These are phyloP conservation scores for Cantharis nigra DNA, from an alignment of 2,888 invertebrate genomes.

Conservation along the genomic window DNA sequence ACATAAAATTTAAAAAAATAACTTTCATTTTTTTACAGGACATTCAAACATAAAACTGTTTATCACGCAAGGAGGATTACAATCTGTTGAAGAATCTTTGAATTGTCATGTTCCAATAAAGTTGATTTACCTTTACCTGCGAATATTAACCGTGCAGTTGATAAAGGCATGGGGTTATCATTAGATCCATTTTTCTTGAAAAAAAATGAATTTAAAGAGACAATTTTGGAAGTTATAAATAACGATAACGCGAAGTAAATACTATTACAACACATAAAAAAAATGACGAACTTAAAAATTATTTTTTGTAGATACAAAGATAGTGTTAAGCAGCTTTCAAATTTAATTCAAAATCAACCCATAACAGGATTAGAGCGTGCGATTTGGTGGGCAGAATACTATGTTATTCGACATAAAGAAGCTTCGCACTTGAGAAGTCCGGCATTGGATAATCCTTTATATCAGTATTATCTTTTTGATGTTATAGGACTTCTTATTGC, in stretches of 20 bases:
- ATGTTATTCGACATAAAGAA: neutral
- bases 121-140: neutral
- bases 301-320: neutral
- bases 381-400: neutral
- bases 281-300: too few species aligned
- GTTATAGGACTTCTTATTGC: too few species aligned
- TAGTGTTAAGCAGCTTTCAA: neutral
- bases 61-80: slow-evolving; percentile 20
- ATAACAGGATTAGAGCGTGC: neutral
- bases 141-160: neutral
- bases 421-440: neutral
- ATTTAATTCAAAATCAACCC: neutral
- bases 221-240: neutral
- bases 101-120: neutral
- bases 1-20: too few species aligned
- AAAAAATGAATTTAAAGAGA: neutral
- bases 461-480: neutral
- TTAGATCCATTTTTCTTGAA: neutral
- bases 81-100: neutral
- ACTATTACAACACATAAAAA: neutral
- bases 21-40: neutral
- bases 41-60: neutral
- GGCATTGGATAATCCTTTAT: neutral
- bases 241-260: neutral
- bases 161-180: neutral